Evolutionary conservation across 2,797 vertebrate species (phyloP), one percentile per base, ranked within the genome.

Genomic region (Dromococcyx pavoninus): DNA sequence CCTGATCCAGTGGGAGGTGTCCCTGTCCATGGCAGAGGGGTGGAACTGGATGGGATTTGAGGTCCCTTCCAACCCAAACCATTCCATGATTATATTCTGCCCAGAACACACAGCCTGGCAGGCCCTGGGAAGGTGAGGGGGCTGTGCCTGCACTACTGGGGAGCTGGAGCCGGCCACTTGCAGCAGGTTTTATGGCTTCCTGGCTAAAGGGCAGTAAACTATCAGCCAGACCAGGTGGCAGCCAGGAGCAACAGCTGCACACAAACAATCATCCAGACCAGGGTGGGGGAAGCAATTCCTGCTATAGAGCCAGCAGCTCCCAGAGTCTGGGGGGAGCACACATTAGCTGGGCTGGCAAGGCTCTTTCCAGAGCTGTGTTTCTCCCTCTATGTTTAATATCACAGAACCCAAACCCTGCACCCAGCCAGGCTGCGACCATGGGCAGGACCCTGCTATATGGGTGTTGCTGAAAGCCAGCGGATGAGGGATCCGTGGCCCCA

Each of bases 351-450:
- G 82, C 76, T 83, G 82, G 57, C 1, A 1, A 69, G 56, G 71
- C 43, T 85, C 32, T 72, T 57, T 79, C 39, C 5, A 81, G 3
- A 65, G 48, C 65, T 72, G 39, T 18, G 3, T 25, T 75, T 61
- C 77, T 64, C 44, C 25, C n/a, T 7, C 51, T 54, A 43, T 1
- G 0, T 58, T 78, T 23, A 78, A 32, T 50, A 94, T 65, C 39
- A 23, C 58, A 43, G 32, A 4, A 27, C 48, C 48, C 3, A 0
- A 80, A 77, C 43, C n/a, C 66, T 56, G 64, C 53, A 61, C 50
- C 43, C 64, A 0, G 70, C 41, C 64, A 60, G 1, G 5, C 65
- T 83, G 69, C 0, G 3, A 41, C 44, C 0, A 0, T 7, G 3
- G 57, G 41, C 66, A 87, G 60, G 51, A 73, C 24, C 13, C 2